Conservation (phyloP, 2,888 invertebrate species). For the Rapana venosa region DNA sequence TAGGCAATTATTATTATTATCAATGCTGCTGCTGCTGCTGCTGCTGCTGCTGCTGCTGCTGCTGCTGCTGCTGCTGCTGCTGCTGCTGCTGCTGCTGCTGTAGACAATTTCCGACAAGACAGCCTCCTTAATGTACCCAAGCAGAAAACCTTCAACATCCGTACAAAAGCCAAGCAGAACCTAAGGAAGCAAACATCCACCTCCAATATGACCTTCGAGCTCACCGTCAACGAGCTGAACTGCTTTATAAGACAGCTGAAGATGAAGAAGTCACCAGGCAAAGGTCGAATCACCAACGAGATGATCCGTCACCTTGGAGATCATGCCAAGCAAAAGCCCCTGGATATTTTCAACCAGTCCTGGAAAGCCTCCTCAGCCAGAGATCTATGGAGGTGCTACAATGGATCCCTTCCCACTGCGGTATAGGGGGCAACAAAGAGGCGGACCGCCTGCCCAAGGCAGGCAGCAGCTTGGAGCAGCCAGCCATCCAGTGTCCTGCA, state of each 20-base stretch:
- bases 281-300: background rate
- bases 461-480: too few species aligned
- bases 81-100: too few species aligned
- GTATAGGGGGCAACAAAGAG: too few species aligned
- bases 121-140: constrained; percentile 3
- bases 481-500: too few species aligned
- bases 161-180: background rate
- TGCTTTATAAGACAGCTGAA: background rate
- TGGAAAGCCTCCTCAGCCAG: constrained; percentile 18
- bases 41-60: too few species aligned
- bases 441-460: too few species aligned
- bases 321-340: background rate
- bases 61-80: too few species aligned
- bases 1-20: too few species aligned
- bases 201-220: background rate
- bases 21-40: too few species aligned
- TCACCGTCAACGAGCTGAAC: background rate
- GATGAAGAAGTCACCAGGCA: constrained; percentile 2
- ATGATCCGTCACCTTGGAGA: constrained; percentile 8
- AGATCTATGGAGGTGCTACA: too few species aligned
- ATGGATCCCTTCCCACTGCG: too few species aligned
- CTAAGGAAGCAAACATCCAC: constrained; percentile 2
- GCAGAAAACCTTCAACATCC: background rate
- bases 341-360: constrained; percentile 7
- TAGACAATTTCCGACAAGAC: constrained; percentile 2